These are phyloP conservation scores for Meteorus sp. DNA, from an alignment of 1,140 invertebrate species.

Conservation along the genomic window DNA sequence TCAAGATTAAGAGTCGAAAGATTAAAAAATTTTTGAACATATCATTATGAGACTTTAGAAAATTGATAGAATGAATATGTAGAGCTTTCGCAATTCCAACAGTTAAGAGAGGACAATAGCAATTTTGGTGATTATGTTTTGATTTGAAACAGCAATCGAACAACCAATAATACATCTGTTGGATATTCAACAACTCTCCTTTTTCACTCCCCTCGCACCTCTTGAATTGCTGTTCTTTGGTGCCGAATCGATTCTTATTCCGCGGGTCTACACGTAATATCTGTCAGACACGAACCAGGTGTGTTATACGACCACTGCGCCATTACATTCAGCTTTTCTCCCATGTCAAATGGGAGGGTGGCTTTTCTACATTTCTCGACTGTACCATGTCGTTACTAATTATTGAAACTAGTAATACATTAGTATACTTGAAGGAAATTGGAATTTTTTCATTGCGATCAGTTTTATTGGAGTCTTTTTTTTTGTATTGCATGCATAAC, in stretches of 20 bases:
- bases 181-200: slow-evolving; percentile 27
- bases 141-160: slow-evolving; percentile 17
- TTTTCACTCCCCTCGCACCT: neutral
- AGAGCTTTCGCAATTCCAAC: too few relatives aligned
- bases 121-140: slow-evolving; percentile 10
- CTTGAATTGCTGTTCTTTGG: slow-evolving; percentile 11
- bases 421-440: too few relatives aligned
- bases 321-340: slow-evolving; percentile 9
- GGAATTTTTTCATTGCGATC: too few relatives aligned
- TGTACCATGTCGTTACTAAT: neutral
- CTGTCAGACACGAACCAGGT: slow-evolving; percentile 42
- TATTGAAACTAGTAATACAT: too few relatives aligned
- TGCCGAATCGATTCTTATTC: slow-evolving; percentile 44
- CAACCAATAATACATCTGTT: slow-evolving; percentile 21
- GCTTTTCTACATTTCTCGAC: neutral
- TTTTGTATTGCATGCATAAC: too few relatives aligned
- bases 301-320: slow-evolving; percentile 26
- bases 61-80: too few relatives aligned
- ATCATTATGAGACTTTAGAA: too few relatives aligned
- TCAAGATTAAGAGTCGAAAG: too few relatives aligned
- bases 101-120: slow-evolving; percentile 5
- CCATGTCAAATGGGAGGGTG: neutral
- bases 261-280: slow-evolving; percentile 39
- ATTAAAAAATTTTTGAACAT: too few relatives aligned
- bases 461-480: too few relatives aligned